A percentile compares a stretch with the other conserved stretches of the same genome.
Evolutionary conservation across 2,113 vertebrate genomes (phyloP).

Genomic region (Pycnonotus jocosus): DNA sequence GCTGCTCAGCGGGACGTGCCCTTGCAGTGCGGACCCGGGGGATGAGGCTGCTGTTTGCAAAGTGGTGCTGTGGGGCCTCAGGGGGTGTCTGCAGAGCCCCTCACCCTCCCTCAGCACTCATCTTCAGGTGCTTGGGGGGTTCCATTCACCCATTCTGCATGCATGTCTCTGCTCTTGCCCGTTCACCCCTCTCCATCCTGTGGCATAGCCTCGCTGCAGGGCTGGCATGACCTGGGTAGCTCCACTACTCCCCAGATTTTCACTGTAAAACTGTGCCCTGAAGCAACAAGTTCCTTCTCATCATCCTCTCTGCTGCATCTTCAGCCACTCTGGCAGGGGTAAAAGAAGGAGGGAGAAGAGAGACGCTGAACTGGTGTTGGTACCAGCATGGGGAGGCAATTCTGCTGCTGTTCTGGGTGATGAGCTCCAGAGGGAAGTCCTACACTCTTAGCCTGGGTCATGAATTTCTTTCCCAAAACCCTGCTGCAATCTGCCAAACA

Average conservation of each 20-base stretch:
- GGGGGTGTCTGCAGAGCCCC: neutral
- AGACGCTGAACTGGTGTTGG: accelerated
- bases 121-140: neutral
- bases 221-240: accelerated
- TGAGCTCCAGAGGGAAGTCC: neutral
- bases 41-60: neutral
- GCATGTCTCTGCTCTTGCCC: neutral
- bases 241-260: accelerated
- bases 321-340: neutral
- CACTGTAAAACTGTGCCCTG: accelerated
- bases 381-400: neutral
- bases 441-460: neutral
- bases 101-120: neutral
- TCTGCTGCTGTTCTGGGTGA: neutral
- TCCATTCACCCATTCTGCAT: neutral
- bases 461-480: neutral
- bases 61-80: neutral
- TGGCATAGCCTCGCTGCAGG: neutral
- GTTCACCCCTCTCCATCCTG: neutral
- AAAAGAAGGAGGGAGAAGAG: neutral
- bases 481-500: neutral
- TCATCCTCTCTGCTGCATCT: neutral
- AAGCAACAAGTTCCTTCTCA: neutral
- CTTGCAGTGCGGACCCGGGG: neutral
- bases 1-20: neutral